Evolutionary conservation across 1,140 invertebrate species (phyloP).

Genomic region (Lepidurus packardi): DNA sequence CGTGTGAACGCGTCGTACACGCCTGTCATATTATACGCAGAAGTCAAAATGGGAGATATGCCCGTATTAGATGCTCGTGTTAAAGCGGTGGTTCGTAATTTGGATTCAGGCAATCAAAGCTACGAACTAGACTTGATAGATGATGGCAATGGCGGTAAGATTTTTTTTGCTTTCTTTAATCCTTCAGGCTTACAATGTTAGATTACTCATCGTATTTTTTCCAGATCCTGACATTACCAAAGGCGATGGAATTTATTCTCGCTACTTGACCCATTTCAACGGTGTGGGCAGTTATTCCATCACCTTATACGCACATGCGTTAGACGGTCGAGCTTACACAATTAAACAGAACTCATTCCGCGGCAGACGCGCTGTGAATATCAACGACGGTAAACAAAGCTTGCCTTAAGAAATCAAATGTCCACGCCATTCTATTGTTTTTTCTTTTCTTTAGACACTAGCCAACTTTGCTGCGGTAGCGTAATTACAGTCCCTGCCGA

Average conservation of each 20-base stretch:
- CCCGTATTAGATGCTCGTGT: constrained; percentile 51
- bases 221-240: constrained; percentile 58
- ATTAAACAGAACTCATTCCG: constrained; percentile 48
- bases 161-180: not conserved
- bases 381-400: constrained; percentile 46
- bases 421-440: not conserved
- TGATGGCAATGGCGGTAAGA: constrained; percentile 53
- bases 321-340: constrained; percentile 35
- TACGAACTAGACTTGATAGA: constrained; percentile 52
- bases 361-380: constrained; percentile 34
- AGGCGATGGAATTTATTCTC: constrained; percentile 60
- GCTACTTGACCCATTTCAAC: constrained; percentile 53
- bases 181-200: not conserved
- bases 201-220: constrained; percentile 34
- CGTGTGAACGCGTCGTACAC: constrained; percentile 45
- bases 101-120: constrained; percentile 44
- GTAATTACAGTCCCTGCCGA: constrained; percentile 17
- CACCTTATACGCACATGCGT: constrained; percentile 36
- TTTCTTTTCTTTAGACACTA: constrained; percentile 14
- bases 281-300: constrained; percentile 47
- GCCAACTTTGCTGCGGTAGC: constrained; percentile 36
- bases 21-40: constrained; percentile 49
- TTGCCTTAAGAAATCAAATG: constrained; percentile 41
- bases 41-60: constrained; percentile 47
- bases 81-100: constrained; percentile 44